These are phyloP conservation scores for Cotesia congregata DNA, from an alignment of 2,888 invertebrate genomes.

Conservation along the genomic window DNA sequence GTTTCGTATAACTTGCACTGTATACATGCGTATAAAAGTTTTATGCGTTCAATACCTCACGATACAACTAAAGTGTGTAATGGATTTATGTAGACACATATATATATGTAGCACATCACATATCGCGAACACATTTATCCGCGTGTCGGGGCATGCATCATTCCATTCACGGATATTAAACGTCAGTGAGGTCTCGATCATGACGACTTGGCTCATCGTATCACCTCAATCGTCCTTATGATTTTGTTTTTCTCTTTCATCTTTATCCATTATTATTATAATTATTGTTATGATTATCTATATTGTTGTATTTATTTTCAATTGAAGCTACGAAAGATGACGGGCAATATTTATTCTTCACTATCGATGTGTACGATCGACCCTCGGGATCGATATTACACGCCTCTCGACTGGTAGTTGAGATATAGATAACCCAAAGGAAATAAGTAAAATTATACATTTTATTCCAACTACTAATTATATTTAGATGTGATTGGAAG, in stretches of 20 bases:
- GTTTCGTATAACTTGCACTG: constrained; percentile 43
- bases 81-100: constrained; percentile 22
- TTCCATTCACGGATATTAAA: constrained; percentile 45
- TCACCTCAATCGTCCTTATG: background rate
- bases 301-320: constrained; percentile 26
- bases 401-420: constrained; percentile 1
- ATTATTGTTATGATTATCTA: background rate
- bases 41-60: constrained; percentile 22
- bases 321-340: constrained; percentile 21
- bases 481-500: background rate
- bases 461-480: constrained; percentile 9
- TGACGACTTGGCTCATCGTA: constrained; percentile 21
- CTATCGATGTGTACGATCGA: constrained; percentile 28
- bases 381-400: constrained; percentile 28
- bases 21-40: constrained; percentile 29
- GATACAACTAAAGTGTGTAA: constrained; percentile 13
- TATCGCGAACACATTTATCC: constrained; percentile 31
- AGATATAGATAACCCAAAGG: background rate
- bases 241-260: constrained; percentile 5
- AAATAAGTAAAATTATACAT: constrained; percentile 1
- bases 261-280: background rate
- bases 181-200: constrained; percentile 32
- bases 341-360: constrained; percentile 35
- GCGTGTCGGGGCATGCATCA: constrained; percentile 39
- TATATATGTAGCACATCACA: constrained; percentile 4